Percentiles rank a stretch among this genome's conserved stretches.
These are phyloP conservation scores for Pollenia angustigena DNA, from an alignment of 2,888 invertebrate genomes.

Conservation along the genomic window DNA sequence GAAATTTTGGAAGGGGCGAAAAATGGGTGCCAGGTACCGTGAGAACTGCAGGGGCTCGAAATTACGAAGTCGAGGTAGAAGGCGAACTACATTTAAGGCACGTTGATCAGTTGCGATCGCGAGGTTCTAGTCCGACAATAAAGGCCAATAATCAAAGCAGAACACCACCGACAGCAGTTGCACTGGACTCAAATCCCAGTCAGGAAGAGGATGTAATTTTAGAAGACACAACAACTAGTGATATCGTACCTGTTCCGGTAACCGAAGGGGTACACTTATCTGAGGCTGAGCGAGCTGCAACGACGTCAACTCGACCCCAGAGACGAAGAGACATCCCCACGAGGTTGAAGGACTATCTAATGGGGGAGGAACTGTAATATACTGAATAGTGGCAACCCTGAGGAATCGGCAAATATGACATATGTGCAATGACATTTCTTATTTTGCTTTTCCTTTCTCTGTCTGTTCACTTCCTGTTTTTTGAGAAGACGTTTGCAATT, in stretches of 20 bases:
- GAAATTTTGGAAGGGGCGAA: conserved; percentile 33
- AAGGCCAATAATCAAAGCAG: background rate
- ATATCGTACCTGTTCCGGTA: too few species aligned
- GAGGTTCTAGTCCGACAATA: background rate
- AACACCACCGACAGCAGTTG: background rate
- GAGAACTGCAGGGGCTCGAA: background rate
- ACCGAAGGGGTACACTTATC: too few species aligned
- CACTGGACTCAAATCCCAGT: background rate
- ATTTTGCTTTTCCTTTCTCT: too few species aligned
- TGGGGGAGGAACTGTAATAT: conserved; percentile 20
- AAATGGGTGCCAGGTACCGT: conserved; percentile 24
- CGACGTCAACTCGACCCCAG: too few species aligned
- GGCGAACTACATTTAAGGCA: background rate
- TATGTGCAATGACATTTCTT: too few species aligned
- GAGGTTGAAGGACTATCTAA: conserved; percentile 1
- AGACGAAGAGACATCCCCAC: too few species aligned
- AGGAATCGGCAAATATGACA: too few species aligned
- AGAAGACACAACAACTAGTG: too few species aligned
- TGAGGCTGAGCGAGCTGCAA: too few species aligned
- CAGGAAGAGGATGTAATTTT: too few species aligned
- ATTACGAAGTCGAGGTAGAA: conserved; percentile 8
- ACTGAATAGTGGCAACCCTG: background rate
- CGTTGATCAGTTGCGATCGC: conserved; percentile 11
- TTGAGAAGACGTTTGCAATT: too few species aligned
- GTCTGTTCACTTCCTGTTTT: too few species aligned